phyloP scores from a whole-genome alignment of 2,113 vertebrate genomes.

The Prietella phreatophila region DNA sequence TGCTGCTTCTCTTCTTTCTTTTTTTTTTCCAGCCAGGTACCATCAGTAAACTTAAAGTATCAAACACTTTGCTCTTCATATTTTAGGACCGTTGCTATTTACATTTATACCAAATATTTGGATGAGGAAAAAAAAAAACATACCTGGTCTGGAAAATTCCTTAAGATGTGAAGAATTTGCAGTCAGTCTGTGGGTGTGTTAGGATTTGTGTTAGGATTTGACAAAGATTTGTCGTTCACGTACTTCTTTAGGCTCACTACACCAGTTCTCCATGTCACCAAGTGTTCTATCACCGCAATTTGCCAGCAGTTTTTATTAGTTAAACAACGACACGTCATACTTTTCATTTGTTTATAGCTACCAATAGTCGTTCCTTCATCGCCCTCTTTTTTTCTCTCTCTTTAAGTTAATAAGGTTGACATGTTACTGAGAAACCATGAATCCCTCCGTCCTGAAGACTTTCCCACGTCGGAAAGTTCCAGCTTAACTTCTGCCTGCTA shows the following conservation, averaged over 20 bases:
- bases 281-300: not conserved
- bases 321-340: not conserved
- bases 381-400: not conserved
- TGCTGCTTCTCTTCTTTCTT: conserved; percentile 50
- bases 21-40: conserved; percentile 81
- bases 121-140: not conserved
- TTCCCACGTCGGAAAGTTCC: not conserved
- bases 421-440: not conserved
- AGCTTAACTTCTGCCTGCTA: not conserved
- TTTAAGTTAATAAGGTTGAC: not conserved
- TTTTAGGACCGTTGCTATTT: conserved; percentile 67
- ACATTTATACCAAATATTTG: conserved; percentile 9
- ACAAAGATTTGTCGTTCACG: not conserved
- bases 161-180: conserved; percentile 7
- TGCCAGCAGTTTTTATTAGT: not conserved
- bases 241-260: not conserved
- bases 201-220: too few species aligned
- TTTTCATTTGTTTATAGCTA: not conserved
- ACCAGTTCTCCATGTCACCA: not conserved
- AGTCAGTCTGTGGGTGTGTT: conserved; percentile 6
- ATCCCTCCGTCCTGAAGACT: not conserved
- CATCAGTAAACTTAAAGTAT: conserved; percentile 75
- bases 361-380: not conserved
- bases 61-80: conserved; percentile 68
- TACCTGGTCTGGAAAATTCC: not conserved